Evolutionary conservation across 2,113 vertebrate genomes (phyloP), one percentile per base, ranked within the genome.

Genomic region (Hyperopisus bebe): DNA sequence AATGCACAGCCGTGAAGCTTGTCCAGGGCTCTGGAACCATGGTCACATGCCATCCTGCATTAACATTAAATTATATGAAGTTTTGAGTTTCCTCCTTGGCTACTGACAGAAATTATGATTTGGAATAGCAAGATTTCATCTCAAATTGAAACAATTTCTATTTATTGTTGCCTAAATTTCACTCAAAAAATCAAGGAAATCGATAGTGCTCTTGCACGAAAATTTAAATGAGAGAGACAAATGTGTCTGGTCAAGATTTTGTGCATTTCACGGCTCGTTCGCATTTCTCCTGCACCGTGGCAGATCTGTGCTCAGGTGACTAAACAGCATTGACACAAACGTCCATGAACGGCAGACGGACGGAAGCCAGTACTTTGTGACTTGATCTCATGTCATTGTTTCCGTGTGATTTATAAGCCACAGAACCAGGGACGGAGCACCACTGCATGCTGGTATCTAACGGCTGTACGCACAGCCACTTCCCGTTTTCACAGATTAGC

Each of bases 401-500:
- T 86, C 83, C 83, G 44, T 48, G 9, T 50, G 83, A 46, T 50
- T 50, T n/a, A 6, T 42, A 80, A 42, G 74, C 83, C 74, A 42
- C 74, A 42, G 3, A 35, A 19, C 31, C 31, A 2, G 35, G 13
- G 74, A 39, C 13, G 35, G 15, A 15, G 4, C 74, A 42, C 15
- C 74, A 6, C 0, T 27, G 15, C 13, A 15, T 50, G 47, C 9
- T 27, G 46, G 47, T 46, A 27, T 31, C 21, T n/a, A 48, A 85
- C 3, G 6, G 10, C 83, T 11, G 1, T 42, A 5, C 21, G 24
- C 39, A 24, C 13, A 44, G 55, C 35, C 47, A 62, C 44, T 87
- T 89, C 77, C 88, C 90, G 91, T 91, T 90, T 92, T 89, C 24
- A 74, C 90, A 89, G 90, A 92, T 77, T 82, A 87, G 82, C 86